Percentiles rank a stretch among this genome's conserved stretches.
Conservation (phyloP, 2,888 invertebrate genomes). For the Ptilodon capucinus region DNA sequence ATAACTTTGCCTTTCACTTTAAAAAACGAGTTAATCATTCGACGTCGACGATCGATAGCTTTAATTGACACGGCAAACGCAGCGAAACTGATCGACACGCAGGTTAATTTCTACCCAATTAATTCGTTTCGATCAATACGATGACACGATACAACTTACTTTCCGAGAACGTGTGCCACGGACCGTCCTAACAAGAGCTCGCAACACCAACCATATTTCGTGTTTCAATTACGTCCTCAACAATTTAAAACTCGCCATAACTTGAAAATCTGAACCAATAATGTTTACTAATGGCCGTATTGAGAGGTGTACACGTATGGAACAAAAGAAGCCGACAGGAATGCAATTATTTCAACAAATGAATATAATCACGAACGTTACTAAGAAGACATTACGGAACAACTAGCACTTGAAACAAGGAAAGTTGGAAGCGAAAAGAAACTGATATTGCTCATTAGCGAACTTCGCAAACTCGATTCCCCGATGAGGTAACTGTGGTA, state of each 20-base stretch:
- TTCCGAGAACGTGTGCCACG: constrained; percentile 16
- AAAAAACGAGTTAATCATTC: constrained; percentile 18
- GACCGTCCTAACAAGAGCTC: constrained; percentile 7
- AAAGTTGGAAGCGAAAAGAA: constrained; percentile 12
- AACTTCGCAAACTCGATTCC: not conserved
- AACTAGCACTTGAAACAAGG: constrained; percentile 12
- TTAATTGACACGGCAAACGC: constrained; percentile 43
- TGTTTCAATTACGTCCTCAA: not conserved
- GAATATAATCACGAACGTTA: constrained; percentile 15
- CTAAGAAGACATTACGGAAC: constrained; percentile 14
- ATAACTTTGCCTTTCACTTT: constrained; percentile 32
- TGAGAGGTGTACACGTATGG: not conserved
- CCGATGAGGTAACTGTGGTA: constrained; percentile 21
- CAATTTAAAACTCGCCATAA: not conserved
- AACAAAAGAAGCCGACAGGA: not conserved
- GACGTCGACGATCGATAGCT: constrained; percentile 32
- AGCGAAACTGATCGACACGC: constrained; percentile 50
- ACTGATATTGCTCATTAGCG: not conserved
- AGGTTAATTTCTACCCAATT: constrained; percentile 39
- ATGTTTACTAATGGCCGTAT: not conserved
- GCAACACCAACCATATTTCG: not conserved
- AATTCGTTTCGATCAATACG: constrained; percentile 23
- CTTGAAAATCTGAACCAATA: constrained; percentile 3
- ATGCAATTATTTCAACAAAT: not conserved
- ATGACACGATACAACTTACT: constrained; percentile 22